These are phyloP conservation scores for Odontothrips loti DNA, from an alignment of 2,888 invertebrate species.

Conservation along the genomic window DNA sequence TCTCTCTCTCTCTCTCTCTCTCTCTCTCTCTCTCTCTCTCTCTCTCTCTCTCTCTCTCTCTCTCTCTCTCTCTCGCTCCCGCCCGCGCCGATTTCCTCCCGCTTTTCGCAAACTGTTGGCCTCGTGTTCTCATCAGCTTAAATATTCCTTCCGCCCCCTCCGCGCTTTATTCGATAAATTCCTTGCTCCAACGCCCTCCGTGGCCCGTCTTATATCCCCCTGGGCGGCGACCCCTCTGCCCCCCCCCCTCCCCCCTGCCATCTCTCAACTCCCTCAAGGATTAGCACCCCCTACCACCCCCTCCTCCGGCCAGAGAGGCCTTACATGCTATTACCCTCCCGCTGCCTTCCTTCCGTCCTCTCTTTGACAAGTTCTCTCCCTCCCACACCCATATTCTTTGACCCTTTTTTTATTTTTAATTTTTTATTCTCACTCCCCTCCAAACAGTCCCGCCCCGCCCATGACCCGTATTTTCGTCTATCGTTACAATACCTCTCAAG, in stretches of 20 bases:
- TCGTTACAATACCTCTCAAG: too few species aligned
- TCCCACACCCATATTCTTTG: too few species aligned
- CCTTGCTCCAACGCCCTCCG: neutral
- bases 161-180: slow-evolving; percentile 20
- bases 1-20: neutral
- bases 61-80: neutral
- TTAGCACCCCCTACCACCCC: neutral
- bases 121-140: slow-evolving; percentile 14
- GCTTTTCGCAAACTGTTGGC: neutral
- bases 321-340: too few species aligned
- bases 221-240: neutral
- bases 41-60: too few species aligned
- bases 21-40: neutral
- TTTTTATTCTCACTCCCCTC: too few species aligned
- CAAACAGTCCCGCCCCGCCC: too few species aligned
- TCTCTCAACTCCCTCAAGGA: neutral
- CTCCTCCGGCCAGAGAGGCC: neutral
- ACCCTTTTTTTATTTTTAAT: too few species aligned
- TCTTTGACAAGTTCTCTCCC: too few species aligned
- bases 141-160: slow-evolving; percentile 2
- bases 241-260: neutral
- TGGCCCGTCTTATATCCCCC: neutral
- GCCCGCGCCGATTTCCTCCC: neutral
- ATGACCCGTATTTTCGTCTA: too few species aligned
- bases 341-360: too few species aligned